Base-by-base conservation (phyloP, 2,113 vertebrate species). In the cattle (Bos taurus) region DNA sequence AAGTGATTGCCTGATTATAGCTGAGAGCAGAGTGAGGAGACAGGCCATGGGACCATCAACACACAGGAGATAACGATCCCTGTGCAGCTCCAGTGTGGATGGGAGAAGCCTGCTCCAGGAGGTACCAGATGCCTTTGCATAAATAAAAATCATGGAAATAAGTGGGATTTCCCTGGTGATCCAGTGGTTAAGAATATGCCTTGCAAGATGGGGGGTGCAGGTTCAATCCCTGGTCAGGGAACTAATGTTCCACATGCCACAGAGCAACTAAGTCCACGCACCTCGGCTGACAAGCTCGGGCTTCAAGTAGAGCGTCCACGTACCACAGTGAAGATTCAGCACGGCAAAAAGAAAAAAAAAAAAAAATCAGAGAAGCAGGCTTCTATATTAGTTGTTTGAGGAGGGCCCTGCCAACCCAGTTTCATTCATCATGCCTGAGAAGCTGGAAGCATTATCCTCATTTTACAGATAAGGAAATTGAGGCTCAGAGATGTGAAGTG, bases 1-100 rank as follows among this genome's bases (percentile, higher is more conserved):
- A 96, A 95, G 43, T n/a, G 59, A 96, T 46, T 88, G 64, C 52
- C 86, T 95, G 74, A 64, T 87, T 91, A 88, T 13, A 82, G 81
- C 85, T 19, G 25, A 78, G 77, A 71, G 82, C 67, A 67, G 71
- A 48, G 36, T 16, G 25, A 84, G 50, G 71, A 54, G 21, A 83
- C 64, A 43, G 30, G 14, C 64, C 21, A 19, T 0, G 2, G 60
- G 3, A 13, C 92, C 62, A 2, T 23, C 56, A n/a, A 17, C 82
- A 59, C 23, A 1, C 7, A 1, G 28, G 12, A n/a, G 25, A 56
- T 9, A 1, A n/a, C 17, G 60, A 60, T 2, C 0, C 26, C 60
- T 50, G 13, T 5, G 13, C 14, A 80, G 50, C 36, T 71, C 33
- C 11, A 36, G 13, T 26, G 2, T 9, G 7, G 59, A 8, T 4